These are phyloP conservation scores for Pseudachorutes palmiensis DNA, from an alignment of 1,140 invertebrate genomes.

Conservation along the genomic window DNA sequence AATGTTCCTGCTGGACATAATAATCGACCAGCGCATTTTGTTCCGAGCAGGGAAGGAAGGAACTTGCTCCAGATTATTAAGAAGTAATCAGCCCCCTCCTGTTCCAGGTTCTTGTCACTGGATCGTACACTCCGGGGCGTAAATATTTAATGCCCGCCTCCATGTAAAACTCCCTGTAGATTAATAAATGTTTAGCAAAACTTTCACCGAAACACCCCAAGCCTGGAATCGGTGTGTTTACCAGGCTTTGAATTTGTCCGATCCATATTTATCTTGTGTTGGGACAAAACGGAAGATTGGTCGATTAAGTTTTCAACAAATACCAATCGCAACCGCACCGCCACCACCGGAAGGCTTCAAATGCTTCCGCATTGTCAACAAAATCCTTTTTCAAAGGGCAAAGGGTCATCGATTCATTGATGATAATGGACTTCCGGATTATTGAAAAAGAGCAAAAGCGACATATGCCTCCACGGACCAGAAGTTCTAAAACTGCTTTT, in stretches of 20 bases:
- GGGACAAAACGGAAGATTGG: background rate
- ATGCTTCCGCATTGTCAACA: too few species aligned
- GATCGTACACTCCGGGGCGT: too few species aligned
- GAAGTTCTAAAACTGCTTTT: too few species aligned
- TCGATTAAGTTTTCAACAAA: conserved; percentile 2
- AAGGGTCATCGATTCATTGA: background rate
- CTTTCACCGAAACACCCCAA: background rate
- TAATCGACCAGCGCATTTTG: background rate
- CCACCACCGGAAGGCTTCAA: background rate
- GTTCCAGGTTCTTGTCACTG: background rate
- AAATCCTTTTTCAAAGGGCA: too few species aligned
- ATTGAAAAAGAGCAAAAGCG: too few species aligned
- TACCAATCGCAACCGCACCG: background rate
- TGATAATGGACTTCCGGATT: background rate
- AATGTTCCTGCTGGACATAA: background rate
- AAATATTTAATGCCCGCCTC: background rate
- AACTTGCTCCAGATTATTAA: background rate
- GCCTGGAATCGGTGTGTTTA: background rate
- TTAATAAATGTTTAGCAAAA: background rate
- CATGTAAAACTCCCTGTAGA: background rate
- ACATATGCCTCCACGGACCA: too few species aligned
- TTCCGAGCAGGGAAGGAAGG: background rate
- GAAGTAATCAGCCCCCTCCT: background rate
- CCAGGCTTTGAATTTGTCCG: background rate
- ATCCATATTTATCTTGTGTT: background rate